Evolutionary conservation across 2,888 invertebrate genomes (phyloP), one percentile per base, ranked within the genome.

Genomic region (Drosophila neotestacea): DNA sequence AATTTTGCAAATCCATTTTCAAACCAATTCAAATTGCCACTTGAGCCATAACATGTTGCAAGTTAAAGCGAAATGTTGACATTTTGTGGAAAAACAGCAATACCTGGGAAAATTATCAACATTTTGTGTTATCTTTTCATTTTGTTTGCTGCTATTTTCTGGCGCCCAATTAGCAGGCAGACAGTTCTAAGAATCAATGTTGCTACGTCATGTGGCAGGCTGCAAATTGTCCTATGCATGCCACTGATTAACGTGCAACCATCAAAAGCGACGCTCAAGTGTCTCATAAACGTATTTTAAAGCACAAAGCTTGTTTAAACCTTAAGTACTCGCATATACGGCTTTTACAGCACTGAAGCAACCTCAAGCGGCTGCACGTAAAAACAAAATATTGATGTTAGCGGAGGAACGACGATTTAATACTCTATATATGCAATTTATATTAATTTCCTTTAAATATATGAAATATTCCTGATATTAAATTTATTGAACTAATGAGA

Each of bases 121-220:
- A 51, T 46, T 38, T 54, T 36, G 6, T 58, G 42, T 32, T 22
- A 9, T 10, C 6, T 47, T 44, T 56, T 58, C 16, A 34, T 39
- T 46, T 7, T 36, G 6, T 59, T 55, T 54, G 44, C n/a, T 52
- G 47, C 28, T 81, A 72, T 75, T 88, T 78, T 68, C 71, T 28
- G 63, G 63, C 48, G 69, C 58, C 67, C 74, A 85, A 85, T 87
- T 85, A 87, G 79, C 65, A 59, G 27, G 73, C 67, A 59, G n/a
- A n/a, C 13, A 16, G 22, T 46, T 11, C 1, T 6, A 55, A 55
- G 51, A 46, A 39, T 4, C 36, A 32, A 32, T 42, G 38, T 48
- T 51, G 63, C 27, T 59, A 51, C 70, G 39, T 41, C 41, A 50
- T 50, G 30, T 38, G 47, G 41, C 60, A 48, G 48, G 34, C 10